Percentiles rank a stretch among this genome's conserved stretches.
These are phyloP conservation scores for Phataginus tricuspis DNA, from an alignment of 2,797 vertebrate species.

Conservation along the genomic window DNA sequence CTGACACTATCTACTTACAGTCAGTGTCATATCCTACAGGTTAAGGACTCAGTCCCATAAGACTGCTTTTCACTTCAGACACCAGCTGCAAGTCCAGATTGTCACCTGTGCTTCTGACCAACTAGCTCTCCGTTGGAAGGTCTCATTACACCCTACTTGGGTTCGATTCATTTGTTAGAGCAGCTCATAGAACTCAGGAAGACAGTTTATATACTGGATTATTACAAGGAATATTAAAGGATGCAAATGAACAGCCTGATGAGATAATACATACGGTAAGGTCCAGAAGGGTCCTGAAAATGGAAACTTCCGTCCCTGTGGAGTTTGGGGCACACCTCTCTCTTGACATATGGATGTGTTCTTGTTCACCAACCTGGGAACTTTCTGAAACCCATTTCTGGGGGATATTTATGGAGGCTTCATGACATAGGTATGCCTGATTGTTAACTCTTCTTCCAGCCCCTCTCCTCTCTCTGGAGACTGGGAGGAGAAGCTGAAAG, in stretches of 20 bases:
- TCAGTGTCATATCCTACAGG: background rate
- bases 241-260: background rate
- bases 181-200: background rate
- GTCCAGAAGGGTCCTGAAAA: background rate
- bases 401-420: background rate
- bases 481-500: background rate
- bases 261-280: background rate
- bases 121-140: background rate
- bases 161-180: background rate
- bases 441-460: background rate
- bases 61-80: background rate
- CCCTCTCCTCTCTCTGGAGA: background rate
- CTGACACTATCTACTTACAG: background rate
- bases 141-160: background rate
- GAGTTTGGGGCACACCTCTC: background rate
- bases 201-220: background rate
- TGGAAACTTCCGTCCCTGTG: background rate
- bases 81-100: background rate
- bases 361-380: background rate
- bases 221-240: background rate
- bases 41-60: too few relatives aligned
- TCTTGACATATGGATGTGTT: background rate
- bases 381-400: background rate
- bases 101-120: background rate
- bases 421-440: rapidly evolving